Evolutionary conservation across 2,113 vertebrate genomes (phyloP), one percentile per base, ranked within the genome.

Genomic region (Poicephalus meyeri): DNA sequence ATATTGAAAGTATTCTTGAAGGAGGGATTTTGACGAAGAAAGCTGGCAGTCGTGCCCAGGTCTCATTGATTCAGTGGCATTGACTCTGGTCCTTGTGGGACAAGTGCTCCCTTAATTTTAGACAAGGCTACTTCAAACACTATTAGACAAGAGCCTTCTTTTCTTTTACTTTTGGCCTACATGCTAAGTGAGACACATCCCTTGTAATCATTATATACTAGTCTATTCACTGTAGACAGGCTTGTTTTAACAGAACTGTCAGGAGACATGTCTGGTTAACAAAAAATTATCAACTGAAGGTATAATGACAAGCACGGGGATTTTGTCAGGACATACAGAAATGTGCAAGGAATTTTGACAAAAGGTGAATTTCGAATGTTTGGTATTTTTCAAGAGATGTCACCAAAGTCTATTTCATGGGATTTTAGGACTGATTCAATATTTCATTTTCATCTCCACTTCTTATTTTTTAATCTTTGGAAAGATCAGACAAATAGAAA

Each of bases 121-220:
- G 80, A 71, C 80, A 90, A 88, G 60, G 90, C 76, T 95, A 80
- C 76, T 95, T 90, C 86, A 93, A 86, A 95, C 31, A 78, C 78
- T 64, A 64, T 90, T 83, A 83, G 85, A 88, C 49, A 73, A 72
- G 60, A 90, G 65, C 23, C 7, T 68, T 50, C 56, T 72, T 58
- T 52, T 24, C 47, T 18, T 4, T 4, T 3, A 88, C 56, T 95
- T 92, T 68, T 81, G 20, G 39, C n/a, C 46, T 66, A 58, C n/a
- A 47, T 16, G 58, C 37, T 69, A 74, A 94, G 70, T 56, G 78
- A 95, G 82, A 90, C 7, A 4, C 50, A 44, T 88, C 83, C 77
- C 64, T 80, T 80, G 76, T 71, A 90, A 88, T 91, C 90, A 76
- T 72, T 95, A 94, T 74, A 86, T 88, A 86, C 68, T 84, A 13